Evolutionary conservation across 2,113 vertebrate genomes (phyloP), one percentile per base, ranked within the genome.

Genomic region (Pyxicephalus adspersus): DNA sequence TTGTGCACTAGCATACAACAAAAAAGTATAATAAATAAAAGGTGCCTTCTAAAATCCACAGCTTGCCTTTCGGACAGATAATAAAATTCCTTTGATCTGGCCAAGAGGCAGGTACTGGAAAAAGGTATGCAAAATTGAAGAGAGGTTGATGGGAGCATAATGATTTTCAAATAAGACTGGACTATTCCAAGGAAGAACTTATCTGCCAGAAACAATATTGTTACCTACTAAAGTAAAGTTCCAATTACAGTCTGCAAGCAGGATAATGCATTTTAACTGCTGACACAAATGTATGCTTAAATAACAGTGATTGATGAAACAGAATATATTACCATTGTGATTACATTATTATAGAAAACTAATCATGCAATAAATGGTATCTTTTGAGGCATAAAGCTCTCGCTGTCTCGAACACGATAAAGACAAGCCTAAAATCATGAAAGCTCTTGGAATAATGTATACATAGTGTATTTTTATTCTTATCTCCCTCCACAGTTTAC

Each of bases 231-330:
- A 77, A 29, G 61, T 54, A 55, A 65, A 34, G 76, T 51, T 66
- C 50, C 76, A 65, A 55, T 77, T 54, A 65, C 64, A 16, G n/a
- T 23, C 26, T 29, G 50, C 61, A 51, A 28, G 63, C 63, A 28
- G 26, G 26, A 50, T 55, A 77, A 65, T 77, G 76, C 55, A 64
- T 22, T 77, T 74, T 74, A 74, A 74, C 71, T 74, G 71, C 71
- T 74, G 71, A 74, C 71, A 74, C 71, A 74, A 74, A 66, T 66
- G 20, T 66, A 64, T 66, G 66, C 76, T 65, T 77, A 65, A 66
- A 65, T 77, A 77, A 77, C 50, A 55, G 61, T 66, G 76, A 77
- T 77, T 54, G 63, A 65, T 77, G 61, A 65, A 77, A 65, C 25
- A 0, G 71, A 74, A 74, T 74, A 74, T 58, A 74, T 74, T 74